These are phyloP conservation scores for Trissonchulus latispiculum DNA, from an alignment of 2,888 invertebrate genomes.

Conservation along the genomic window DNA sequence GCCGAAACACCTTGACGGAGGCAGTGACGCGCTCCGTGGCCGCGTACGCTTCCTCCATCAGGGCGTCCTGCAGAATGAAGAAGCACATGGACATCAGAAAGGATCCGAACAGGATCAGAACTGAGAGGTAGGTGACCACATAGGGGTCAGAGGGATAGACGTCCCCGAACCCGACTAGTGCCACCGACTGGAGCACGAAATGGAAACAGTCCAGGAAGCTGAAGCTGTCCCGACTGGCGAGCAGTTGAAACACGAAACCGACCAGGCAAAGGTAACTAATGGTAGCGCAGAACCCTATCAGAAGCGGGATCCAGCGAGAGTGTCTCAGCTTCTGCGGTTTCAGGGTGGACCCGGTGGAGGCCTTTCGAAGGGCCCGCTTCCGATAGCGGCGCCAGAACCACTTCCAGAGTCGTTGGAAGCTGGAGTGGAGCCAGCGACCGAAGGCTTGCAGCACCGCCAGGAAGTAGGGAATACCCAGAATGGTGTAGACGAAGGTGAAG, in stretches of 20 bases:
- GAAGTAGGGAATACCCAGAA: slow-evolving; percentile 19
- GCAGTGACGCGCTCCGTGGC: slow-evolving; percentile 9
- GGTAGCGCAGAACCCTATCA: background rate
- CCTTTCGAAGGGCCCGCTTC: background rate
- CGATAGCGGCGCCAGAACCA: background rate
- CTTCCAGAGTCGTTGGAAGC: background rate
- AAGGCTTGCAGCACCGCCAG: slow-evolving; percentile 17
- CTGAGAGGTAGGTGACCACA: background rate
- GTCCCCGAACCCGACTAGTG: slow-evolving; percentile 65
- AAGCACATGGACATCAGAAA: slow-evolving; percentile 20
- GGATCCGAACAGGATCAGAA: slow-evolving; percentile 1
- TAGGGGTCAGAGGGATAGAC: slow-evolving; percentile 11
- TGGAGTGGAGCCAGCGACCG: slow-evolving; percentile 13
- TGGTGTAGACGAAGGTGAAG: slow-evolving; percentile 1
- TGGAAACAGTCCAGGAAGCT: slow-evolving; percentile 78
- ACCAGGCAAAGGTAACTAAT: background rate
- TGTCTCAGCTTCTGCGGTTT: background rate
- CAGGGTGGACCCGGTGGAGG: background rate
- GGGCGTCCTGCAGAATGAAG: slow-evolving; percentile 19
- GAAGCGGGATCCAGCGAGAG: slow-evolving; percentile 4
- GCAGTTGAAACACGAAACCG: background rate
- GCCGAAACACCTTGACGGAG: background rate
- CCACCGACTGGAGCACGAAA: slow-evolving; percentile 88
- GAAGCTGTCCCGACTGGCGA: slow-evolving; percentile 57
- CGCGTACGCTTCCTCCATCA: slow-evolving; percentile 10